phyloP scores from a whole-genome alignment of 2,888 invertebrate species.

The Shargacucullia verbasci region DNA sequence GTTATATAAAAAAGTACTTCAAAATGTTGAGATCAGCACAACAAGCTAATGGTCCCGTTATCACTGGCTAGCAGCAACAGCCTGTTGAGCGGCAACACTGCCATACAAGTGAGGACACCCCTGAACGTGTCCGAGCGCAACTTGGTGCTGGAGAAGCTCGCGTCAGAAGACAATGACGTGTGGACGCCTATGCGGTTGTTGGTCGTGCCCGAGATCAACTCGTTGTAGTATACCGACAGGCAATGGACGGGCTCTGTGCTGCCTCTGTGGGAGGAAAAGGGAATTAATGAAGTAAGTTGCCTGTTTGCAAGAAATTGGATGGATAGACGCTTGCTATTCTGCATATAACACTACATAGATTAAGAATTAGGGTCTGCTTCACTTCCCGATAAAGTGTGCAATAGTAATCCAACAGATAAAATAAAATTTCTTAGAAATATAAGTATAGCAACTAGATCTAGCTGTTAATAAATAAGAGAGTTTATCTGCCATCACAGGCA shows the following conservation, averaged over 20 bases:
- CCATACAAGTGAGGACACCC: slow-evolving; percentile 97
- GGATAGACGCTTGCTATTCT: too few species aligned
- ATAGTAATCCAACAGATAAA: too few species aligned
- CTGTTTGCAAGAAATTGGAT: not conserved
- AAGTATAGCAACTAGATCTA: too few species aligned
- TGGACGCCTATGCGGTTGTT: slow-evolving; percentile 97
- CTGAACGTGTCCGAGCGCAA: slow-evolving; percentile 96
- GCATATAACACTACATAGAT: too few species aligned
- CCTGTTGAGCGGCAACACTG: slow-evolving; percentile 96
- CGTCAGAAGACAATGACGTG: slow-evolving; percentile 91
- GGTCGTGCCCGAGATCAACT: slow-evolving; percentile 97
- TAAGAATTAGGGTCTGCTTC: too few species aligned
- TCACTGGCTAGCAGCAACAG: slow-evolving; percentile 97
- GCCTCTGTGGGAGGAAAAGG: slow-evolving; percentile 89
- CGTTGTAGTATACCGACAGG: slow-evolving; percentile 93
- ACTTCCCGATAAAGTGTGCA: too few species aligned
- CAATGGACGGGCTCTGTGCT: slow-evolving; percentile 98
- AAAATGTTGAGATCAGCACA: slow-evolving; percentile 90
- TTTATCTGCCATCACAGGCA: too few species aligned
- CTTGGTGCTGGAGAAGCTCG: slow-evolving; percentile 95
- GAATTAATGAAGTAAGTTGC: not conserved
- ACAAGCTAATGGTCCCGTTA: slow-evolving; percentile 94
- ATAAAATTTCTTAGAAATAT: too few species aligned
- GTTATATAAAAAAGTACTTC: not conserved
- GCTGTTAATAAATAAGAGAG: too few species aligned